phyloP scores from a whole-genome alignment of 2,797 vertebrate species.

The Oreochromis mossambicus region DNA sequence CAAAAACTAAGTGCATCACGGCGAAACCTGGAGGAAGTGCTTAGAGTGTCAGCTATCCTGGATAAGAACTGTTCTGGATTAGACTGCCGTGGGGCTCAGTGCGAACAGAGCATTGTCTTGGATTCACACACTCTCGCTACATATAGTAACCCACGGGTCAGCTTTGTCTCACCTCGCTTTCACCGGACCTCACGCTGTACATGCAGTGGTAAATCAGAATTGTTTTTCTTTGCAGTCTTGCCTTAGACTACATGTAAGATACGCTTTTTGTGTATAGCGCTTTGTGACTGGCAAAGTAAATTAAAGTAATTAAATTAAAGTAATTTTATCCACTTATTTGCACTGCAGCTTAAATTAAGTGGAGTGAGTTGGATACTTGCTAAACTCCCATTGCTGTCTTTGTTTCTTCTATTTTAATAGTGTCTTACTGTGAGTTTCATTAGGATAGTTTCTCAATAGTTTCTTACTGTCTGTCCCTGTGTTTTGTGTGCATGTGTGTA shows the following conservation, averaged over 20 bases:
- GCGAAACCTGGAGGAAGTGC: constrained; percentile 87
- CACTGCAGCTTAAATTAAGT: not conserved
- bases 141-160: constrained; percentile 90
- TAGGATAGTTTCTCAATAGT: not conserved
- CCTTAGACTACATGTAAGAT: not conserved
- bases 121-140: constrained; percentile 91
- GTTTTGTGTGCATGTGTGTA: not conserved
- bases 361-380: not conserved
- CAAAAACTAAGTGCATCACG: constrained; percentile 92
- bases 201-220: constrained; percentile 67
- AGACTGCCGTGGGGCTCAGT: constrained; percentile 92
- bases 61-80: constrained; percentile 97
- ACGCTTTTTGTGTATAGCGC: not conserved
- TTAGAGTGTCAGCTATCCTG: constrained; percentile 89
- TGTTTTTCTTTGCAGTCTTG: not conserved
- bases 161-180: constrained; percentile 93
- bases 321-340: not conserved
- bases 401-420: not conserved
- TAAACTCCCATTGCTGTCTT: not conserved
- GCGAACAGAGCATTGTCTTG: constrained; percentile 87
- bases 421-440: not conserved
- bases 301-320: not conserved
- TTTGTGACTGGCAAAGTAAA: not conserved
- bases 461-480: not conserved
- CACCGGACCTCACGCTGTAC: constrained; percentile 89